Percentiles rank a stretch among this genome's conserved stretches.
Evolutionary conservation across 1,140 invertebrate species (phyloP).

Genomic region (Geopemphigus sp.): DNA sequence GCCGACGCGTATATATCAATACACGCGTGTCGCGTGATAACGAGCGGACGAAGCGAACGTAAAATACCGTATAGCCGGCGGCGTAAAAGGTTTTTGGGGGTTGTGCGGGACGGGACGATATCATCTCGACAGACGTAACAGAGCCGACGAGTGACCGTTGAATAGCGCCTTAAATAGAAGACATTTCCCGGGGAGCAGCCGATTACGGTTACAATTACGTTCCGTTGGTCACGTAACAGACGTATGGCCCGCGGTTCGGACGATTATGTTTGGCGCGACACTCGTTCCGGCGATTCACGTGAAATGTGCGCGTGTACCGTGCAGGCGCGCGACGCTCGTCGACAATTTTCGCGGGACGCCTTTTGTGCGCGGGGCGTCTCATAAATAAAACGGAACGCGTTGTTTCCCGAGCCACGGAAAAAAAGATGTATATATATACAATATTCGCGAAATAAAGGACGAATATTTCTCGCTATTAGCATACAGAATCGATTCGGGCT

Average conservation of each 20-base stretch:
- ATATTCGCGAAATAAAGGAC: conserved; percentile 30
- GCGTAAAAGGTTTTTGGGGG: no score
- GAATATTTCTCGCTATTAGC: conserved; percentile 41
- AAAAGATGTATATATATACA: no score
- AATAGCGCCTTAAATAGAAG: no score
- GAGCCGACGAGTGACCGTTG: no score
- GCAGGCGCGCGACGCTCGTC: not conserved
- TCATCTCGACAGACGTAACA: no score
- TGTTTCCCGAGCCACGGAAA: conserved; percentile 35
- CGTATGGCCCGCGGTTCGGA: no score
- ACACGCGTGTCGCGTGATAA: no score
- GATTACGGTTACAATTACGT: not conserved
- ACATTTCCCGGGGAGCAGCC: no score
- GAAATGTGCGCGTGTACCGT: not conserved
- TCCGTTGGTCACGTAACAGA: not conserved
- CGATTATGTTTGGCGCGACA: not conserved
- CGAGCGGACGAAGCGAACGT: no score
- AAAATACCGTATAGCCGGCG: no score
- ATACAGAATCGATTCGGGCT: conserved; percentile 45
- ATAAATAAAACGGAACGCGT: conserved; percentile 30
- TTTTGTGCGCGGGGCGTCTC: not conserved
- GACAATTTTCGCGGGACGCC: conserved; percentile 21
- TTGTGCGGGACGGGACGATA: no score
- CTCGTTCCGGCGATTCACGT: not conserved
- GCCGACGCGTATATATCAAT: no score